phyloP scores from a whole-genome alignment of 2,113 vertebrate species.

The Pluvialis apricaria region DNA sequence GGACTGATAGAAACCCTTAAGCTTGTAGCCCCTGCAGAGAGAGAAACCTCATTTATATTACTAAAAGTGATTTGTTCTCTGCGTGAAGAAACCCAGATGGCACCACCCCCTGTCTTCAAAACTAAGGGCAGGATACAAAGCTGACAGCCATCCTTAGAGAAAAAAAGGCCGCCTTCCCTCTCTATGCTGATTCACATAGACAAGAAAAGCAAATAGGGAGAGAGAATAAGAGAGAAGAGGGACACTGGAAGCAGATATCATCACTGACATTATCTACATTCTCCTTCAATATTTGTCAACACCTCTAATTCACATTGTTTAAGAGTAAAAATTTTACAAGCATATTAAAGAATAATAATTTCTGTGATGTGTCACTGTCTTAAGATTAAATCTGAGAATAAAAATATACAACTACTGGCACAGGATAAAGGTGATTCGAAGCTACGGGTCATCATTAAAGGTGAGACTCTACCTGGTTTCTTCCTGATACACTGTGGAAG shows the following conservation, averaged over 20 bases:
- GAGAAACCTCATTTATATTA: not conserved
- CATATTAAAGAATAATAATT: not conserved
- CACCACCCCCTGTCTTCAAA: not conserved
- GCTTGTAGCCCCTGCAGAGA: not conserved
- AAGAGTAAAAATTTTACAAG: not conserved
- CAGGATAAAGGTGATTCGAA: not conserved
- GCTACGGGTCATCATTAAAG: not conserved
- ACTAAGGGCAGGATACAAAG: not conserved
- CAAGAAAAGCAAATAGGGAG: not conserved
- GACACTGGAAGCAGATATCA: not conserved
- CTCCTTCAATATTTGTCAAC: not conserved
- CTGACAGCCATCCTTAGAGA: not conserved
- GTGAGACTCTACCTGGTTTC: not conserved
- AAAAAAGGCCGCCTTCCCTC: not conserved
- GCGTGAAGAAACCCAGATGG: not conserved
- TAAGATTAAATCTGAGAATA: not conserved
- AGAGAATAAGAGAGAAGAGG: not conserved
- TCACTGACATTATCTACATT: not conserved
- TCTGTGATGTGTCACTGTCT: not conserved
- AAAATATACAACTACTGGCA: not conserved
- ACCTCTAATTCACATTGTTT: not conserved
- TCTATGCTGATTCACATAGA: accelerated
- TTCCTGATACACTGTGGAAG: not conserved
- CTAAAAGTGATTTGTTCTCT: not conserved
- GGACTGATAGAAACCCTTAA: not conserved